A percentile compares a stretch with the other conserved stretches of the same genome.
Conservation (phyloP, 2,888 invertebrate genomes). For the Caenorhabditis imperialis region DNA sequence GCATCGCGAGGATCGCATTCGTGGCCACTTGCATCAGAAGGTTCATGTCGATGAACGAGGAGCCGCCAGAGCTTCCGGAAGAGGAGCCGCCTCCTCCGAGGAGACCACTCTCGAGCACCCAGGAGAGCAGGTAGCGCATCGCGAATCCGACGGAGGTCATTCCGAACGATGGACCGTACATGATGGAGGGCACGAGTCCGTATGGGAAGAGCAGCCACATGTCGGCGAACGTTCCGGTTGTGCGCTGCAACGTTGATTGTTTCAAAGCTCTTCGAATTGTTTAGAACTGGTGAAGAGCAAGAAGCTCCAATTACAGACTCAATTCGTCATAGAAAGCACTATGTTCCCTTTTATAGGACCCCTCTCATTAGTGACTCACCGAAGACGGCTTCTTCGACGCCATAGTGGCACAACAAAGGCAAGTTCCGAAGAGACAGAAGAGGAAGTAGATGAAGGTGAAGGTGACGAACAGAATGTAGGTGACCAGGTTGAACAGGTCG, state of each 20-base stretch:
- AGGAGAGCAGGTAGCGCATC: conserved; percentile 54
- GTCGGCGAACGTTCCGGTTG: conserved; percentile 54
- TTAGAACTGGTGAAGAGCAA: too few relatives aligned
- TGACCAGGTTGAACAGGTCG: conserved; percentile 61
- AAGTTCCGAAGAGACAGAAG: conserved; percentile 64
- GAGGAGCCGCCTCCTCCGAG: conserved; percentile 17
- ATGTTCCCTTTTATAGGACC: too few relatives aligned
- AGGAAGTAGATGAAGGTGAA: conserved; percentile 62
- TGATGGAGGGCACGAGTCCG: conserved; percentile 54
- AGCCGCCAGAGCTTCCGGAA: conserved; percentile 2
- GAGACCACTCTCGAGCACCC: conserved; percentile 48
- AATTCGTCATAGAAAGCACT: too few relatives aligned
- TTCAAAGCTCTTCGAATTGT: too few relatives aligned
- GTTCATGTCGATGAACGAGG: conserved; percentile 49
- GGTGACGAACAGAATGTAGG: conserved; percentile 54
- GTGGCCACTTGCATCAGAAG: conserved; percentile 56
- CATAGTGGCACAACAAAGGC: conserved; percentile 55
- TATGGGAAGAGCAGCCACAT: conserved; percentile 65
- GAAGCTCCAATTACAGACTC: too few relatives aligned
- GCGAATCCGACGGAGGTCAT: conserved; percentile 59
- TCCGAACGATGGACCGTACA: conserved; percentile 63
- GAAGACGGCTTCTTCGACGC: conserved; percentile 37
- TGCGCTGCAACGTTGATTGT: conserved; percentile 29
- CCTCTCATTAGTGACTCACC: too few relatives aligned
- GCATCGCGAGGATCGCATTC: conserved; percentile 57